Evolutionary conservation across 2,888 invertebrate species (phyloP).

Genomic region (Polietes domitor): DNA sequence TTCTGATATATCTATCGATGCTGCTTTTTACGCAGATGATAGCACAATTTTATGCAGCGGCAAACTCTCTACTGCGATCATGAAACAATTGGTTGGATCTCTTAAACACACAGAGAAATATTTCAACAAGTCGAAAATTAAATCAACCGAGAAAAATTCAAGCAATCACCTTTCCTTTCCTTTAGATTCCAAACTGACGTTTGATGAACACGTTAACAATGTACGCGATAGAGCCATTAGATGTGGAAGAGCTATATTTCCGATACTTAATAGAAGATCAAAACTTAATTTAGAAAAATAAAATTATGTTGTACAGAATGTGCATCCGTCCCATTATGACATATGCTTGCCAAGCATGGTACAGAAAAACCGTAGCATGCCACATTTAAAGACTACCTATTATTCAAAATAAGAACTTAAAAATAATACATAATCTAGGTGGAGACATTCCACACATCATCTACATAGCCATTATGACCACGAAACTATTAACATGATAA

Average conservation of each 20-base stretch:
- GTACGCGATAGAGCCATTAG: too few species aligned
- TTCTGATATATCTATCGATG: background rate
- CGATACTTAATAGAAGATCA: too few species aligned
- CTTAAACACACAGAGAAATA: too few species aligned
- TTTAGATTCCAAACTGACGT: background rate
- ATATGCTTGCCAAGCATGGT: too few species aligned
- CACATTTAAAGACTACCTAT: background rate
- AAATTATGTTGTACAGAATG: too few species aligned
- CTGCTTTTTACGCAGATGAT: background rate
- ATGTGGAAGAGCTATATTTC: too few species aligned
- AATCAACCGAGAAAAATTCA: background rate
- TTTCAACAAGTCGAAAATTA: background rate
- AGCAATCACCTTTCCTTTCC: background rate
- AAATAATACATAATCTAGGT: background rate
- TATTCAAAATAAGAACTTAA: conserved; percentile 1
- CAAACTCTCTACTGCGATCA: background rate
- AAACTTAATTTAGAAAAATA: too few species aligned
- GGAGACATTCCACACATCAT: background rate
- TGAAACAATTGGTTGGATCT: background rate
- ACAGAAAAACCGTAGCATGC: too few species aligned
- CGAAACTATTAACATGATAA: background rate
- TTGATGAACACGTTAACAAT: too few species aligned
- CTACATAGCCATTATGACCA: too few species aligned
- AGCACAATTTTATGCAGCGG: background rate
- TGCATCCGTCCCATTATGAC: too few species aligned